A percentile compares a stretch with the other conserved stretches of the same genome.
These are phyloP conservation scores for Danaus chrysippus DNA, from an alignment of 2,888 invertebrate genomes.

Conservation along the genomic window DNA sequence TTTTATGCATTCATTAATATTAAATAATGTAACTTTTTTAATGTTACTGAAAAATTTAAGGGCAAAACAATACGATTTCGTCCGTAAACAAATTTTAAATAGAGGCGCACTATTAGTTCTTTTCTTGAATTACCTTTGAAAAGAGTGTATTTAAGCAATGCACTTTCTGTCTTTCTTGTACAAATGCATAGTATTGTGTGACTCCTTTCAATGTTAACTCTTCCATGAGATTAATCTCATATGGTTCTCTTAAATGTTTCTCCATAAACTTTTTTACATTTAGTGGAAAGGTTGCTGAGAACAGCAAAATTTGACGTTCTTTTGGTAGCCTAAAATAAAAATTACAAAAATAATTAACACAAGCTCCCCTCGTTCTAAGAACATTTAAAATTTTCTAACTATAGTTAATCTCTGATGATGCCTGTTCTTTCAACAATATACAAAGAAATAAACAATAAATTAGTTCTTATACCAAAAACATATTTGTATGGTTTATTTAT, in stretches of 20 bases:
- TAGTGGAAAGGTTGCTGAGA: constrained; percentile 99
- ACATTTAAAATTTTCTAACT: not conserved
- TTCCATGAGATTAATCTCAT: constrained; percentile 99
- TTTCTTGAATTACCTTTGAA: constrained; percentile 86
- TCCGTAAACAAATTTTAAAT: not conserved
- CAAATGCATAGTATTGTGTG: constrained; percentile 99
- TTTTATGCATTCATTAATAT: no score
- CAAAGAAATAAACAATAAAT: no score
- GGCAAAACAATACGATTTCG: no score
- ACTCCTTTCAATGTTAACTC: constrained; percentile 99
- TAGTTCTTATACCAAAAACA: no score
- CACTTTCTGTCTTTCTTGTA: constrained; percentile 99
- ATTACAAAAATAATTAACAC: constrained; percentile 3
- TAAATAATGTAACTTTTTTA: no score
- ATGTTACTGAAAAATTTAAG: no score
- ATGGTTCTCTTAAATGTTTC: constrained; percentile 97
- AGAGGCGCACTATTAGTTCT: not conserved
- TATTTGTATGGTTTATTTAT: no score
- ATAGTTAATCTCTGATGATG: no score
- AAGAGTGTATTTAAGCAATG: constrained; percentile 99
- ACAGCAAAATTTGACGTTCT: constrained; percentile 97
- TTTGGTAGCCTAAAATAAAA: constrained; percentile 86
- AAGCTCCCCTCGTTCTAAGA: not conserved
- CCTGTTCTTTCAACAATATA: no score
- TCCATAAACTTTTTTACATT: constrained; percentile 99